Evolutionary conservation across 2,113 vertebrate species (phyloP), one percentile per base, ranked within the genome.

Genomic region (Chaetodon auriga): DNA sequence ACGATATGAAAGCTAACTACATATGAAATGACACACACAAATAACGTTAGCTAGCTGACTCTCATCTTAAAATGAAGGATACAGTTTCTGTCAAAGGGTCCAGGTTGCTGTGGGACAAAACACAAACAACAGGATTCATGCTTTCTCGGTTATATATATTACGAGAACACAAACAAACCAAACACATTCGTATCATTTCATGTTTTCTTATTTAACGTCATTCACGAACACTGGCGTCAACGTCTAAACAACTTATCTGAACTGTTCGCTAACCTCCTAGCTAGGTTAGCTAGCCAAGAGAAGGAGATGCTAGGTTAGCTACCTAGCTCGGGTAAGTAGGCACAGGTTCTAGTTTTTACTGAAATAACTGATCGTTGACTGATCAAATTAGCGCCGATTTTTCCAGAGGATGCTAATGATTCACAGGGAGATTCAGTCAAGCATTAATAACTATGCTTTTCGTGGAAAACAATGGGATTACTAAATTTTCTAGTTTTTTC

Each of bases 31-130:
- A 53, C 36, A 72, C 11, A 10, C 1, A n/a, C n/a, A n/a, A n/a
- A n/a, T 14, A 54, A 30, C 2, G 30, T 30, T 30, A 30, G 30
- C 30, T 30, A 41, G 5, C 12, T 64, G 30, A 41, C 16, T 3
- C 5, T 48, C 35, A 25, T 1, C 0, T 3, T 2, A 2, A 53
- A 57, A 43, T 18, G 73, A 96, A 98, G 97, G 97, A 98, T 98
- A 98, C 97, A 43, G 97, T 98, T 93, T 98, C 97, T 80, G 97
- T 98, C 88, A 99, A 89, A 38, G 98, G 97, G 89, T 99, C 98
- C 96, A 98, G 90, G 89, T 99, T 99, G 87, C 98, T 99, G 95
- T 64, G 84, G 89, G 51, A 89, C 43, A 89, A 88, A 72, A 23
- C 49, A 91, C 48, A 77, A 43, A 68, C n/a, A 70, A 8, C 1